Evolutionary conservation across 2,113 vertebrate genomes (phyloP).

Genomic region (Todiramphus chloris): DNA sequence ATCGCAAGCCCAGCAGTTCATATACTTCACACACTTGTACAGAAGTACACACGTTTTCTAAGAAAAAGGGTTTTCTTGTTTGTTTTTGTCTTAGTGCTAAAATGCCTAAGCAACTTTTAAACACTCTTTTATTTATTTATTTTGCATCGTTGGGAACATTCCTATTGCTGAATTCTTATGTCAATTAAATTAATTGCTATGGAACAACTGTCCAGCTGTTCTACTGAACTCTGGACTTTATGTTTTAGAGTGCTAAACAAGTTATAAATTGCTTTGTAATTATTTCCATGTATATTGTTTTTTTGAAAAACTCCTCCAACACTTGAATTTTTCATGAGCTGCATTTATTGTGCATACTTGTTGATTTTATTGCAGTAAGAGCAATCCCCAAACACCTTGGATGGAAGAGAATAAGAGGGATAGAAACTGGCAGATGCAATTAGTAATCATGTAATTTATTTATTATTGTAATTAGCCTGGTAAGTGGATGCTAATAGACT

Average conservation of each 20-base stretch:
- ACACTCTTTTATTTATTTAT: background rate
- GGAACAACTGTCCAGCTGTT: background rate
- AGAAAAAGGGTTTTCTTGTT: accelerated
- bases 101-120: background rate
- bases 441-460: background rate
- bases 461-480: background rate
- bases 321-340: background rate
- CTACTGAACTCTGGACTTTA: background rate
- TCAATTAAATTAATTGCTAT: background rate
- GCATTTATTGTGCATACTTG: background rate
- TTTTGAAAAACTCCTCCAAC: background rate
- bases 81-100: background rate
- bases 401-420: background rate
- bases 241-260: background rate
- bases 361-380: background rate
- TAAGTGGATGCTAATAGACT: background rate
- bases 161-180: background rate
- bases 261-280: background rate
- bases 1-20: background rate
- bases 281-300: background rate
- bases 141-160: background rate
- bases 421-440: background rate
- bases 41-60: background rate
- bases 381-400: background rate
- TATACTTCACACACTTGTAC: background rate